phyloP scores from a whole-genome alignment of 2,113 vertebrate species.

The Castor canadensis region DNA sequence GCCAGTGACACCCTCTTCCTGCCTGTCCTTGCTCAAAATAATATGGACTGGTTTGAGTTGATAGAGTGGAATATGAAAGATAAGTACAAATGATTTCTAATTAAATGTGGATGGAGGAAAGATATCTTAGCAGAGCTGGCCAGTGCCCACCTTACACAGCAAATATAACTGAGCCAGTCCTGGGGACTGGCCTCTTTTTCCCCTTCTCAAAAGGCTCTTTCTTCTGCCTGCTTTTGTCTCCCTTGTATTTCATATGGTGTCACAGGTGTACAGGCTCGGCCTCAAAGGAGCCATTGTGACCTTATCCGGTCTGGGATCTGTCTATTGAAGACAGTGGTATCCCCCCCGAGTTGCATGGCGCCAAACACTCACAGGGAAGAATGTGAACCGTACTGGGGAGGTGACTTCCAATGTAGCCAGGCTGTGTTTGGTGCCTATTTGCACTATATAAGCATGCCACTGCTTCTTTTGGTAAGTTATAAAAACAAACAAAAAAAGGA shows the following conservation, averaged over 20 bases:
- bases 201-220: slow-evolving; percentile 74
- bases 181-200: slow-evolving; percentile 50
- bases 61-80: slow-evolving; percentile 36
- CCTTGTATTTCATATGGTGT: slow-evolving; percentile 63
- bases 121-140: not conserved
- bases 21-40: not conserved
- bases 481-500: not conserved
- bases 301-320: slow-evolving; percentile 74
- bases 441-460: not conserved
- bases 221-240: slow-evolving; percentile 73
- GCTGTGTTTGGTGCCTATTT: slow-evolving; percentile 40
- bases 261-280: slow-evolving; percentile 69
- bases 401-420: slow-evolving; percentile 8
- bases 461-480: slow-evolving; percentile 33
- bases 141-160: slow-evolving; percentile 31
- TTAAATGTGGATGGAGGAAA: slow-evolving; percentile 52
- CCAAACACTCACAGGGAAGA: not conserved
- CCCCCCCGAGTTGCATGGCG: not conserved
- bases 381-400: not conserved
- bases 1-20: not conserved
- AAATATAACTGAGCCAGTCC: slow-evolving; percentile 7
- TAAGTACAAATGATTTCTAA: slow-evolving; percentile 52
- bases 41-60: not conserved
- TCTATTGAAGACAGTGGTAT: slow-evolving; percentile 38
- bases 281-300: slow-evolving; percentile 77